Percentiles rank a stretch among this genome's conserved stretches.
Evolutionary conservation across 64 coral and sea anemone genomes (phyloP).

Genomic region (Anthopleura sola): DNA sequence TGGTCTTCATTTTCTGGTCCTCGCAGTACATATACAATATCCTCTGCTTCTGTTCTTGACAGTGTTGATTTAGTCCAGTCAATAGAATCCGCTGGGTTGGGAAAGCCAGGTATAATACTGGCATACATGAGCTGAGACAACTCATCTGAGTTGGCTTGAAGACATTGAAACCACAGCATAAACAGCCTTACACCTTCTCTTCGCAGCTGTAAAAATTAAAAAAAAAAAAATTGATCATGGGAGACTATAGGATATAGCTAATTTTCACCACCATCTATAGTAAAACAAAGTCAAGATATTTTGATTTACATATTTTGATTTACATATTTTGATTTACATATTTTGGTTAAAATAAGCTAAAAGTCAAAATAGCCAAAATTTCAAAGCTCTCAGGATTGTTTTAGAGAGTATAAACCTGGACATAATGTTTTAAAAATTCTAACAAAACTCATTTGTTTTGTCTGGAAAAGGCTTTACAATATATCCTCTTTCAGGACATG

Average conservation of each 20-base stretch:
- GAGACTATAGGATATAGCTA: no score
- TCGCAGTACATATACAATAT: conserved; percentile 57
- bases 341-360: no score
- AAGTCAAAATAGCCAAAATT: no score
- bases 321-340: no score
- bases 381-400: no score
- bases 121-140: conserved; percentile 80
- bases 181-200: conserved; percentile 88
- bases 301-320: no score
- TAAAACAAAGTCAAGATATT: no score
- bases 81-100: conserved; percentile 64
- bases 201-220: conserved; percentile 53
- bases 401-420: no score
- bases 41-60: conserved; percentile 49
- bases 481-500: no score
- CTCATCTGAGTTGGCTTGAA: conserved; percentile 78
- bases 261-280: no score
- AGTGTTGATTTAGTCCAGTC: conserved; percentile 72
- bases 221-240: no score
- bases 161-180: conserved; percentile 89
- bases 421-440: no score
- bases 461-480: not conserved
- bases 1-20: conserved; percentile 52
- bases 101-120: conserved; percentile 90
- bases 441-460: not conserved